Base-by-base conservation (phyloP, 2,797 vertebrate species). In the Propithecus deckenii region DNA sequence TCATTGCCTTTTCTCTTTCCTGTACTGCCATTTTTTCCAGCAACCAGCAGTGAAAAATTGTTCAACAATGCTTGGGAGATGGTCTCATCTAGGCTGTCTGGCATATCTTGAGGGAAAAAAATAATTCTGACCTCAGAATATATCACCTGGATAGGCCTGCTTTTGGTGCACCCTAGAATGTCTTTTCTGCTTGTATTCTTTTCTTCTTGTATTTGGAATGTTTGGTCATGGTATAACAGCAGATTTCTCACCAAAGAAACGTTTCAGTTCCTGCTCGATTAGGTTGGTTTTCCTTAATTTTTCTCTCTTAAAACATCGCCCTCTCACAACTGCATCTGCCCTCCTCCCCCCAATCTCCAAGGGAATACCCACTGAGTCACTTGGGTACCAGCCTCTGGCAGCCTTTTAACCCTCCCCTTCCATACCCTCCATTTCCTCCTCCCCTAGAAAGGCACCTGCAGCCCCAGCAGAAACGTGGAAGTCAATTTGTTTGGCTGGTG, bases 371-470 rank as follows among this genome's bases (percentile, higher is more conserved):
- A 59, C 84, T 0, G 1, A 91, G 48, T 79, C 55, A 28, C 81
- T 69, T 96, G 92, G 93, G 93, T 93, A 97, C 91, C 86, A 79
- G 85, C 85, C 78, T 87, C 61, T 69, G 59, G 81, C 23, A 88
- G 69, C 74, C 67, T 94, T 95, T 87, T 96, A 74, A 74, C 89
- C 50, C 69, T 83, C 57, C 35, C 22, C 72, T 95, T 97, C 43
- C 69, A n/a, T 0, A 3, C 22, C 30, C 81, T 89, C 67, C 52
- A 50, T 98, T 97, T 94, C 48, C 86, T 97, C 91, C 97, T 88
- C 72, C 96, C 59, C 32, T 13, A 25, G 94, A 97, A 98, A 97
- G 59, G 95, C 71, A 98, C 96, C 79, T 50, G 3, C 97, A 97
- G 83, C 91, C 93, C 61, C 83, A 97, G 59, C 61, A 97, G 96